Evolutionary conservation across 2,888 invertebrate species (phyloP), one percentile per base, ranked within the genome.

Genomic region (Ectropis crepuscularia): DNA sequence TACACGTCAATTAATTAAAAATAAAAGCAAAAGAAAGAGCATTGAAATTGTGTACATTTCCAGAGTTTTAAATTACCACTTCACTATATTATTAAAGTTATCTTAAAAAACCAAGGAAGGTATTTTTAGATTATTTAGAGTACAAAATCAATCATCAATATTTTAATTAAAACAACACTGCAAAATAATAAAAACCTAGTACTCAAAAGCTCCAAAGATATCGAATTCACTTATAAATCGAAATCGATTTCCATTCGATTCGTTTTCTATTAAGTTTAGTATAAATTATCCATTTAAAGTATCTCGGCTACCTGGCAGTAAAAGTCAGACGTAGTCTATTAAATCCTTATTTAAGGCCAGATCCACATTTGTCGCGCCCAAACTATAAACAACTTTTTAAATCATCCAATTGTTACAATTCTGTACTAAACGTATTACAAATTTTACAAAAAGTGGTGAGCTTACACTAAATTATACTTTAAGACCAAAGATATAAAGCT

Each of bases 321-420:
- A 73, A 76, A 67, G 71, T 74, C 71, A 63, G 46, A 60, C 69
- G 68, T 49, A 70, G 66, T 78, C 82, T 77, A 88, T 88, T 85
- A 81, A 75, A 86, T 80, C 76, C 82, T 84, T 83, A 87, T 90
- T 87, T 86, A 88, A 79, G 75, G 77, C 85, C 79, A 71, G 76
- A 84, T 83, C 86, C 73, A 86, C 80, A 86, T 86, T 87, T 84
- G 87, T 88, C 87, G 83, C 83, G 85, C 88, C 86, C 81, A 64
- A 70, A 78, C 80, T 82, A 82, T 81, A 83, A 65, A 83, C 76
- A 75, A 80, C 78, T 76, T 81, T 82, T 83, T 78, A 84, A 88
- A 83, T 75, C 74, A 69, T 65, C 62, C 77, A 75, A 85, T 89
- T 88, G 88, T 87, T 89, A 87, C 87, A 86, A 72, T 86, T 88